phyloP scores from a whole-genome alignment of 1,140 invertebrate genomes.

The Ips typographus region DNA sequence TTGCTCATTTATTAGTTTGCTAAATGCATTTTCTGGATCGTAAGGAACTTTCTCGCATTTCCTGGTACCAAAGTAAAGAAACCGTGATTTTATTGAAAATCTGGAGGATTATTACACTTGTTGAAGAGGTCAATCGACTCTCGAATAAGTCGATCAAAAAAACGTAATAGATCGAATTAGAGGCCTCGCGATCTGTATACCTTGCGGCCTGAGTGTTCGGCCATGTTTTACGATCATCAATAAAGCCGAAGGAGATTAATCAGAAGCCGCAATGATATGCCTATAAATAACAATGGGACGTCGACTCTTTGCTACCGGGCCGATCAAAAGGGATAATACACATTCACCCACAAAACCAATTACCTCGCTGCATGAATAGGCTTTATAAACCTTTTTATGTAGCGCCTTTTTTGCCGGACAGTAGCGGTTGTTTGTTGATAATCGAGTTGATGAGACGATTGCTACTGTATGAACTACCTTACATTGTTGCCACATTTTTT shows the following conservation, averaged over 20 bases:
- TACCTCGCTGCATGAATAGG: conserved; percentile 30
- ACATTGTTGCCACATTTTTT: not conserved
- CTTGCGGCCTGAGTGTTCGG: not conserved
- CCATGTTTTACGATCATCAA: conserved; percentile 32
- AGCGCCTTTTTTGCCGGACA: conserved; percentile 13
- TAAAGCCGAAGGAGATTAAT: conserved; percentile 34
- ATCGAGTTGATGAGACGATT: not conserved
- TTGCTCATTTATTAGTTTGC: too few species aligned
- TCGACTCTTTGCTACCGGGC: conserved; percentile 28
- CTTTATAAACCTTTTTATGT: conserved; percentile 30
- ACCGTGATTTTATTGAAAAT: too few species aligned
- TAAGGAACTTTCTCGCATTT: too few species aligned
- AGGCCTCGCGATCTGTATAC: not conserved
- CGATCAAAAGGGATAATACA: conserved; percentile 35
- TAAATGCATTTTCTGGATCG: too few species aligned
- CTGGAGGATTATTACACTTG: too few species aligned
- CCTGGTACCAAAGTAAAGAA: too few species aligned
- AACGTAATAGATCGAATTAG: not conserved
- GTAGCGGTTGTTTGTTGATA: conserved; percentile 18
- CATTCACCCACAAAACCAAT: conserved; percentile 35
- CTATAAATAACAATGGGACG: conserved; percentile 34
- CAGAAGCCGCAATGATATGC: conserved; percentile 37
- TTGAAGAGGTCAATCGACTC: too few species aligned
- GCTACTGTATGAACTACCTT: not conserved
- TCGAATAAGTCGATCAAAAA: too few species aligned